Percentiles rank a stretch among this genome's conserved stretches.
These are phyloP conservation scores for Salticus scenicus DNA, from an alignment of 2,888 invertebrate species.

Conservation along the genomic window DNA sequence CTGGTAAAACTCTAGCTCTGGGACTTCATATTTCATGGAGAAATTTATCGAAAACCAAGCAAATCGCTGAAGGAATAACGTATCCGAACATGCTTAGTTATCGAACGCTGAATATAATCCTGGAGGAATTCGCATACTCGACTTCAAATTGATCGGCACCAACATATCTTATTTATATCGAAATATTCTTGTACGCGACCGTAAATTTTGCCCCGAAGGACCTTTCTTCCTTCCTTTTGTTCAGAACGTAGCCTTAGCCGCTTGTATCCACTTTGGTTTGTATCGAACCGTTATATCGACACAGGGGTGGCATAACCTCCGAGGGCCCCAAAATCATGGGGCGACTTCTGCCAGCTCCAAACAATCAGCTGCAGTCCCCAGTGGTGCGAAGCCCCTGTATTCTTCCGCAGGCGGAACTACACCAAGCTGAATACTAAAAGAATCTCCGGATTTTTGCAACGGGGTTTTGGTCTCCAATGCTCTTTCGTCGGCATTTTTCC, in stretches of 20 bases:
- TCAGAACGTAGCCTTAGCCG: neutral
- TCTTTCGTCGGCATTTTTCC: neutral
- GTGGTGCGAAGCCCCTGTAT: slow-evolving; percentile 21
- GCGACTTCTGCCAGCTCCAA: slow-evolving; percentile 55
- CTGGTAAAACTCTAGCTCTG: neutral
- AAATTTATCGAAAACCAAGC: neutral
- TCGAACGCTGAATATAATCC: neutral
- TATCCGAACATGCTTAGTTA: neutral
- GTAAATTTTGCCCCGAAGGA: slow-evolving; percentile 5
- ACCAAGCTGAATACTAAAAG: slow-evolving; percentile 6
- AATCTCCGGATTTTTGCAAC: neutral
- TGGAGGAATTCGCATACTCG: neutral
- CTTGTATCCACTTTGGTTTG: neutral
- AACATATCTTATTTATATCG: slow-evolving; percentile 17
- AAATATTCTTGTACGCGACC: neutral
- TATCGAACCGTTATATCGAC: slow-evolving; percentile 12
- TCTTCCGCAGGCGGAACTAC: slow-evolving; percentile 10
- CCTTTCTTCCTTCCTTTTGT: neutral
- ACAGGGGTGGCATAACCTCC: slow-evolving; percentile 13
- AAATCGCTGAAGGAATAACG: slow-evolving; percentile 5
- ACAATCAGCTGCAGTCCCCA: slow-evolving; percentile 62
- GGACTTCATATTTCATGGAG: neutral
- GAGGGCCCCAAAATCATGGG: slow-evolving; percentile 50
- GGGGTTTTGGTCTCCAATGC: neutral
- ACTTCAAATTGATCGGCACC: slow-evolving; percentile 3